Evolutionary conservation across 2,113 vertebrate genomes (phyloP).

Genomic region (Colius striatus): DNA sequence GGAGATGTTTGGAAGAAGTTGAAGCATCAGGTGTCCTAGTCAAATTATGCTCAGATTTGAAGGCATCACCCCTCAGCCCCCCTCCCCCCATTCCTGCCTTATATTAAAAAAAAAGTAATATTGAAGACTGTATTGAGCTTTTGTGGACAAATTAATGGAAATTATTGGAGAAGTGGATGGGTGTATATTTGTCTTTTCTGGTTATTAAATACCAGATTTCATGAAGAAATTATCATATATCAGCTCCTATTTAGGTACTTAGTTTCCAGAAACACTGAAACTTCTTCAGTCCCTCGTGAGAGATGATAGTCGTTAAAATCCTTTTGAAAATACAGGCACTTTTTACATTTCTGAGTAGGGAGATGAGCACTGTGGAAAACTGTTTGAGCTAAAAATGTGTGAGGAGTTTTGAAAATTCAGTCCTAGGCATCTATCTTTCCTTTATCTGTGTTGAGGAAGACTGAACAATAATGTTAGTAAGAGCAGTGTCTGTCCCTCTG

Average conservation of each 20-base stretch:
- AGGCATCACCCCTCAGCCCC: neutral
- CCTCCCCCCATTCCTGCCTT: no score
- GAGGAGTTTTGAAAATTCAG: neutral
- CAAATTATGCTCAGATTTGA: neutral
- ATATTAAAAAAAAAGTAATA: no score
- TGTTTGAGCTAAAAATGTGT: neutral
- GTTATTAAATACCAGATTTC: neutral
- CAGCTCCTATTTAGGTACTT: neutral
- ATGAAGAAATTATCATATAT: neutral
- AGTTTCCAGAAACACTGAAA: neutral
- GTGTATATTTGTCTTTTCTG: neutral
- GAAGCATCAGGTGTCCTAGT: neutral
- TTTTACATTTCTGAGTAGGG: neutral
- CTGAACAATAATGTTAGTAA: neutral
- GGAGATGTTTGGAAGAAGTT: neutral
- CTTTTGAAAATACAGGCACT: neutral
- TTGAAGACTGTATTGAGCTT: neutral
- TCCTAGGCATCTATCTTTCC: neutral
- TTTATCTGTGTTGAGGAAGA: neutral
- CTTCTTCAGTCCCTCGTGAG: neutral
- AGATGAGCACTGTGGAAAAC: neutral
- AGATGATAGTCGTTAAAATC: neutral
- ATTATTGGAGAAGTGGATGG: neutral
- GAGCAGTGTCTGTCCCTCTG: neutral
- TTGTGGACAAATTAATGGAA: neutral